Conservation (phyloP, 2,888 invertebrate species). For the Calephelis perditalis region DNA sequence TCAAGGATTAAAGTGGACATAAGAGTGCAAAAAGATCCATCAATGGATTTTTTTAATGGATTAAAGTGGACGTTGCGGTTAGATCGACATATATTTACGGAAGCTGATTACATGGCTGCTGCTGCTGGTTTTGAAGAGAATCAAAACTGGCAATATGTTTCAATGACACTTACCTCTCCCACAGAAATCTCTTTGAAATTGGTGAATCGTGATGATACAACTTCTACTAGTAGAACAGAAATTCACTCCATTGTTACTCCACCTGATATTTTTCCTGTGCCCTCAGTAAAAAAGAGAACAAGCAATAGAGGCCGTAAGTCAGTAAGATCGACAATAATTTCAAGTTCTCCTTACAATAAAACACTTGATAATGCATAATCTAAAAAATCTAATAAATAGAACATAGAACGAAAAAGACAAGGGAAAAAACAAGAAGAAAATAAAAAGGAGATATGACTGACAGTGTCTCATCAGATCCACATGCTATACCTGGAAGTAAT, state of each 20-base stretch:
- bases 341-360: constrained; percentile 10
- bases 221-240: background rate
- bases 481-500: constrained; percentile 12
- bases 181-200: background rate
- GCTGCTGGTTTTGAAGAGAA: background rate
- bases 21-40: too few relatives aligned
- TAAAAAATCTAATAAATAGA: too few relatives aligned
- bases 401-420: constrained; percentile 14
- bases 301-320: background rate
- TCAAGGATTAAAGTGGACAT: too few relatives aligned
- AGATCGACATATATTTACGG: constrained; percentile 22
- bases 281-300: background rate
- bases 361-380: constrained; percentile 17
- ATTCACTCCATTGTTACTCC: background rate
- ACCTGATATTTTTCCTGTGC: background rate
- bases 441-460: constrained; percentile 17
- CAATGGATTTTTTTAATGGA: too few relatives aligned
- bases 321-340: too few relatives aligned
- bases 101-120: constrained; percentile 22
- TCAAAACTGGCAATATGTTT: background rate
- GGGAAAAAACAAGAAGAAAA: constrained; percentile 20
- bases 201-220: background rate
- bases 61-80: too few relatives aligned
- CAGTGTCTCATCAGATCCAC: too few relatives aligned
- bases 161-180: background rate